Evolutionary conservation across 1,140 invertebrate species (phyloP).

Genomic region (Sycophila sp.): DNA sequence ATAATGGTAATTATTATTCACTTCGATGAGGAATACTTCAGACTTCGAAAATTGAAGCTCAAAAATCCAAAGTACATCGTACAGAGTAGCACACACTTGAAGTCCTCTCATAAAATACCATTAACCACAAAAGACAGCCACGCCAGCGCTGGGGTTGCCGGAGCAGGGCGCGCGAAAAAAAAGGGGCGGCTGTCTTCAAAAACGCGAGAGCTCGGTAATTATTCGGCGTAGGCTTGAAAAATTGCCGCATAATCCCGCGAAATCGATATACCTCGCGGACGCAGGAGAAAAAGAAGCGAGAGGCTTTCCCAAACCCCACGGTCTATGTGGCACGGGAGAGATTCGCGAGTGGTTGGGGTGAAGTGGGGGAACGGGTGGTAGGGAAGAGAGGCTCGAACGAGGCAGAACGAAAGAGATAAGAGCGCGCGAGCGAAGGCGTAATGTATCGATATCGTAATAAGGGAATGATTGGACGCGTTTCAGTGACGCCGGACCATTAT

Average conservation of each 20-base stretch:
- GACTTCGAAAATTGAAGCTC: too few relatives aligned
- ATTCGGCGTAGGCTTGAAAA: constrained; percentile 63
- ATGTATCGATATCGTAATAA: constrained; percentile 66
- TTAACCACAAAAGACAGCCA: constrained; percentile 36
- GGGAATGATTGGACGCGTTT: constrained; percentile 62
- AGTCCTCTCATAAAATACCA: constrained; percentile 34
- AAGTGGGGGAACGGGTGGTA: background rate
- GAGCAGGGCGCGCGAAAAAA: background rate
- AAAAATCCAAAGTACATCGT: background rate
- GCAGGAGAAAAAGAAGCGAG: background rate
- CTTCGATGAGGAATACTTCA: too few relatives aligned
- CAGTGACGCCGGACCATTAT: constrained; percentile 51
- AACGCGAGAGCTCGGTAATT: constrained; percentile 55
- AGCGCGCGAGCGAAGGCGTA: constrained; percentile 52
- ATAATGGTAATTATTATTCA: too few relatives aligned
- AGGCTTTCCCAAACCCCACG: background rate
- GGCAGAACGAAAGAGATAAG: constrained; percentile 9
- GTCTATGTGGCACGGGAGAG: background rate
- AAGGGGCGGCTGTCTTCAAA: constrained; percentile 1
- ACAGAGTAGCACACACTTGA: background rate
- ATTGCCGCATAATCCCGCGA: constrained; percentile 62
- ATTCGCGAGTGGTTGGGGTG: background rate
- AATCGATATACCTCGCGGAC: constrained; percentile 48
- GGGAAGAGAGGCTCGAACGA: background rate
- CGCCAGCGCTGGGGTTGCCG: too few relatives aligned